Base-by-base conservation (phyloP, 2,113 vertebrate genomes). In the Eretmochelys imbricata region DNA sequence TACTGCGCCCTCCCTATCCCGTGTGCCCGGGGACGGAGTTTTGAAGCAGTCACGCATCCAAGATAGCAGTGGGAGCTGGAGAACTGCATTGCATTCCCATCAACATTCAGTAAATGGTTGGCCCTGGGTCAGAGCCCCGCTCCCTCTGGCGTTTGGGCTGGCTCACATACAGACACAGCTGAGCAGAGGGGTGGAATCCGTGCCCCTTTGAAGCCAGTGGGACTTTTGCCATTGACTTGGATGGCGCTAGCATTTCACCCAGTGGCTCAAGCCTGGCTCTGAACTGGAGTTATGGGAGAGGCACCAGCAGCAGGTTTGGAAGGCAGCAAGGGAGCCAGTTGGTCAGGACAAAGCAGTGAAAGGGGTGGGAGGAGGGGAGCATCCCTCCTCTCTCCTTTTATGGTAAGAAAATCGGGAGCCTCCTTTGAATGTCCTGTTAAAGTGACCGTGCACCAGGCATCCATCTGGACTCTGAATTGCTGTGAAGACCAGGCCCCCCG, bases 401-500 rank as follows among this genome's bases (percentile, higher is more conserved):
- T 25, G 10, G 55, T 25, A 57, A 27, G 55, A 10, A 57, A 25
- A 57, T 57, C 5, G 12, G 57, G 25, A 59, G 12, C 54, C 82
- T 89, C 85, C 88, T 89, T 88, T 0, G 0, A 93, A 54, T 42
- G 0, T 88, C 88, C 50, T 76, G 57, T 46, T 35, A 86, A 57
- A 85, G 91, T 42, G 87, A 80, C 89, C 48, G 9, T 8, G 31
- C 11, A 1, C 75, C 38, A 48, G 42, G 42, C 31, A 16, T 46
- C 75, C 42, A 13, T 57, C 93, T 91, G 89, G 46, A 1, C 81
- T 51, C 82, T 79, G 29, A 83, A 10, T 29, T 2, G 65, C 13
- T 0, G 0, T 6, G 72, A 85, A 91, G 13, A 54, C 5, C 1
- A 27, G 9, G n/a, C 57, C 29, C 57, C 29, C 25, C 10, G 0